Evolutionary conservation across 2,113 vertebrate genomes (phyloP), one percentile per base, ranked within the genome.

Genomic region (Macroglossus sobrinus): DNA sequence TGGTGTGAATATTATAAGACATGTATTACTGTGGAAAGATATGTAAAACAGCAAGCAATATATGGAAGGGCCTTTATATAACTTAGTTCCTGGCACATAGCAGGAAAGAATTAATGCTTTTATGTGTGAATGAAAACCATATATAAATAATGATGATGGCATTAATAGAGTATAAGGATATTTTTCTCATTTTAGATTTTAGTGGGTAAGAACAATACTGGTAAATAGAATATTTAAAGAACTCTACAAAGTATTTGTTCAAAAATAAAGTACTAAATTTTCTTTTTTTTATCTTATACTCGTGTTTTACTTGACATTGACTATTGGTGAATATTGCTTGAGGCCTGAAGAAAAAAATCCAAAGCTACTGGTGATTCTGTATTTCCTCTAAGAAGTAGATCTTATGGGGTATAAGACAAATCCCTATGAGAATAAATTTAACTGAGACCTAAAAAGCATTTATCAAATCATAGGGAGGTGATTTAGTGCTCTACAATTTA

Each of bases 261-360:
- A 85, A 8, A 16, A 84, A n/a, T 84, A 85, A 93, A 81, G 13
- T 8, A 59, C 50, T 45, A 53, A 40, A 40, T 85, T 87, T 71
- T 11, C 63, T 40, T 66, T 71, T 84, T 64, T 57, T 28, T 66
- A 21, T 59, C 30, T 55, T 66, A 53, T 47, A 38, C 26, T 72
- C 81, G 38, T 2, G 53, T 86, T 90, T 28, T 90, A 61, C 35
- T 84, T 85, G 64, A 91, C 76, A 93, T 71, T 96, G 93, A 93
- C 63, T 45, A 87, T 71, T 45, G 6, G 53, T 82, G n/a, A 3
- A 53, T 16, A 76, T 38, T 26, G 24, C 38, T 72, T 86, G 53
- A 78, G 30, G 40, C 12, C n/a, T 66, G 5, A 74, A 84, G 7
- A 84, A 9, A 61, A 94, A 84, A 91, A 68, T 84, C 13, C 68